Percentiles rank a stretch among this genome's conserved stretches.
phyloP scores from a whole-genome alignment of 2,113 vertebrate species.

The Coptodon rendalli region DNA sequence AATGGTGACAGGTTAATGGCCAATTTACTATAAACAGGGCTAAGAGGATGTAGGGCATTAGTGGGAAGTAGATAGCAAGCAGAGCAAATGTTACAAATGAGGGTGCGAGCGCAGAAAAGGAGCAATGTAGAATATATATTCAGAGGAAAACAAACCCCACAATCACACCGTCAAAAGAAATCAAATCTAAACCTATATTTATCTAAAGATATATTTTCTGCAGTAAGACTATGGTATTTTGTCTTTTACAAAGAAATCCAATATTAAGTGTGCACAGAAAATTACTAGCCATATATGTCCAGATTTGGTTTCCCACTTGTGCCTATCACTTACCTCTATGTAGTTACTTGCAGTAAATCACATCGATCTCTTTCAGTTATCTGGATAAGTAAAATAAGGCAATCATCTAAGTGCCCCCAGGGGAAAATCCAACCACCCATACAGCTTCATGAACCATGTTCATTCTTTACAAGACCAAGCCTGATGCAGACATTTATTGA shows the following conservation, averaged over 20 bases:
- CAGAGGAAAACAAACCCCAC: not conserved
- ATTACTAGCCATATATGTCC: not conserved
- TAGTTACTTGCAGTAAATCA: not conserved
- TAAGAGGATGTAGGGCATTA: not conserved
- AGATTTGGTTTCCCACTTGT: not conserved
- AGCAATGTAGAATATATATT: not conserved
- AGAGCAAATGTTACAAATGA: not conserved
- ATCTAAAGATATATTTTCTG: not conserved
- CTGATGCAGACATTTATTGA: not conserved
- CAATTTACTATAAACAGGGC: not conserved
- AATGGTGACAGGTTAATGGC: not conserved
- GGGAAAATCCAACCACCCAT: not conserved
- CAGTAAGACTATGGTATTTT: not conserved
- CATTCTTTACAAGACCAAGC: not conserved
- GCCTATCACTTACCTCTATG: not conserved
- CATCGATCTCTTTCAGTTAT: not conserved
- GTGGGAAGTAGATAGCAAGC: not conserved
- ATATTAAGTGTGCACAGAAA: not conserved
- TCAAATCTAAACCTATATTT: not conserved
- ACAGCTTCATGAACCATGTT: not conserved
- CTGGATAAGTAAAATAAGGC: conserved; percentile 13
- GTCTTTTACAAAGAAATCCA: not conserved
- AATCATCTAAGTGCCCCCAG: conserved; percentile 14
- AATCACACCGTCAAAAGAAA: not conserved
- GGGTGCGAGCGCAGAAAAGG: not conserved